phyloP scores from a whole-genome alignment of 1,140 invertebrate genomes.

The Panagrolaimus sp. region DNA sequence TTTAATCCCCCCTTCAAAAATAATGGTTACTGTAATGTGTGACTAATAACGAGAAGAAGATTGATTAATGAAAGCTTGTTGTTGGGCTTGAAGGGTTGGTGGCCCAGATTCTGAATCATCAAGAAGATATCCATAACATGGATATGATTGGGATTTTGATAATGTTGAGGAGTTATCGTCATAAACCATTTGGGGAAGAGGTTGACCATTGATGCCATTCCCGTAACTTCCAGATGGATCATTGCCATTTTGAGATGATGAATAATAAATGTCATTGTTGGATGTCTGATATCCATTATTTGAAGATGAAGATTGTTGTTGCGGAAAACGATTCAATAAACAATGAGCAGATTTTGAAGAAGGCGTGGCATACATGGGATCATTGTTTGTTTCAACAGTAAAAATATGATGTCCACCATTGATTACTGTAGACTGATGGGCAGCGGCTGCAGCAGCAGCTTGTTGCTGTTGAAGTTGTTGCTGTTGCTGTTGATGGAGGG shows the following conservation, averaged over 20 bases:
- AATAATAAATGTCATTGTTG: background rate
- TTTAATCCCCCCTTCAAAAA: too few relatives aligned
- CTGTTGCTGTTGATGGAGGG: slow-evolving; percentile 23
- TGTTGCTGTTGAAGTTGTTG: slow-evolving; percentile 12
- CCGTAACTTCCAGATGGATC: slow-evolving; percentile 13
- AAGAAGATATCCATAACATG: slow-evolving; percentile 23
- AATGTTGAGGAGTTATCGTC: background rate
- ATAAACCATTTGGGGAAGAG: background rate
- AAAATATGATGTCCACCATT: slow-evolving; percentile 23
- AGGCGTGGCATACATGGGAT: slow-evolving; percentile 18
- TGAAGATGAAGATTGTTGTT: background rate
- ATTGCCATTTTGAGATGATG: background rate
- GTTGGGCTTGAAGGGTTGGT: slow-evolving; percentile 5
- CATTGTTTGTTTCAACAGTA: slow-evolving; percentile 27
- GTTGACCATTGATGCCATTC: background rate
- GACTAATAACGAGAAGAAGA: too few relatives aligned
- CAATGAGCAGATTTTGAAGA: background rate
- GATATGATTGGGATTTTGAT: slow-evolving; percentile 33
- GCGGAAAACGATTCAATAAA: slow-evolving; percentile 9
- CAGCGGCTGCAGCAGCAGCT: background rate
- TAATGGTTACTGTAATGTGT: too few relatives aligned
- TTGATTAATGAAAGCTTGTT: background rate
- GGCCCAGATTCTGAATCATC: slow-evolving; percentile 12
- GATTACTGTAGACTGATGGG: slow-evolving; percentile 10
- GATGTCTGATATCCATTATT: background rate